Evolutionary conservation across 2,888 invertebrate genomes (phyloP).

Genomic region (Drosophila peninsularis): DNA sequence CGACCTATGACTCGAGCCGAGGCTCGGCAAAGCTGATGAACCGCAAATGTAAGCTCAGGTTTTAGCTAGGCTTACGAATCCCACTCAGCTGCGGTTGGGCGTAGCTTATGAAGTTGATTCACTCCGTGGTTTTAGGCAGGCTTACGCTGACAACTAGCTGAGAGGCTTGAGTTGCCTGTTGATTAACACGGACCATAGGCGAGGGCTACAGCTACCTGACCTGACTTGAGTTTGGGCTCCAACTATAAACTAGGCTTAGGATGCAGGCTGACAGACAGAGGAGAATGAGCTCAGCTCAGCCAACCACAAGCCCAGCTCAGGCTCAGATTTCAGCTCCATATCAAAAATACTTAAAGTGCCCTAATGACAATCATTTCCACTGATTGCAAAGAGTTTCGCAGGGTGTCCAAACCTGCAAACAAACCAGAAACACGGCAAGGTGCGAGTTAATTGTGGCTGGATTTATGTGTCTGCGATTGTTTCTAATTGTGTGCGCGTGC

Average conservation of each 20-base stretch:
- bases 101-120: neutral
- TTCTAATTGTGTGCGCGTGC: constrained; percentile 35
- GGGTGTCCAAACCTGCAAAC: constrained; percentile 1
- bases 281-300: no score
- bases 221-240: no score
- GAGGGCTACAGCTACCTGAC: no score
- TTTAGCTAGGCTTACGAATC: neutral
- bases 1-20: neutral
- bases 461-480: constrained; percentile 45
- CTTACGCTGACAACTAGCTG: neutral
- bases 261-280: neutral
- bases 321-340: no score
- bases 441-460: constrained; percentile 41
- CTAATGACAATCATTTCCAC: neutral
- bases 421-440: neutral
- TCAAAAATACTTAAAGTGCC: neutral
- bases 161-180: no score
- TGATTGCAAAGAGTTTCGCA: neutral
- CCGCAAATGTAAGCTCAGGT: neutral
- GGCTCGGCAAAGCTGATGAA: neutral
- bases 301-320: no score
- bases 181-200: no score
- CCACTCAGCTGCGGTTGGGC: neutral
- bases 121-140: no score
- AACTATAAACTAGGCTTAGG: neutral